A percentile compares a stretch with the other conserved stretches of the same genome.
Evolutionary conservation across 2,888 invertebrate species (phyloP).

Genomic region (Acleris sparsana): DNA sequence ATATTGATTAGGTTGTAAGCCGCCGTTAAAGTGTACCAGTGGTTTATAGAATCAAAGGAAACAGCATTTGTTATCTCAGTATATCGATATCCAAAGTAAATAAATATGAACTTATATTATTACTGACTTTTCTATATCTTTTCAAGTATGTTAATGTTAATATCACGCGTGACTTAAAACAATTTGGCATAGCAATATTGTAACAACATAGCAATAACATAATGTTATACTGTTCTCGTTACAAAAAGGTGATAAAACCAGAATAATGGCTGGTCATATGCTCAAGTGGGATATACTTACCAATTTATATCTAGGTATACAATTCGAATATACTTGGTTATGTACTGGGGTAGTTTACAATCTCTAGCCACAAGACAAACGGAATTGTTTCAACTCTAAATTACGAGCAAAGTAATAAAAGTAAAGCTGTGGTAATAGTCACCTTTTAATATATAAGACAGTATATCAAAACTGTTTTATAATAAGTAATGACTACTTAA

Average conservation of each 20-base stretch:
- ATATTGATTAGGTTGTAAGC: neutral
- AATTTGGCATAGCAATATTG: slow-evolving; percentile 41
- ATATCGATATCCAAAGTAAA: neutral
- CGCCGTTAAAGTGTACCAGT: neutral
- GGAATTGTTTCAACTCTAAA: too few species aligned
- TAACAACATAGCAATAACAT: neutral
- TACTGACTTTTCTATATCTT: slow-evolving; percentile 2
- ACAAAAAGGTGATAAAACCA: too few species aligned
- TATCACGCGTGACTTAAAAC: slow-evolving; percentile 35
- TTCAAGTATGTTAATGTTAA: slow-evolving; percentile 17
- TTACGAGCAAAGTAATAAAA: too few species aligned
- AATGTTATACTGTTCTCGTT: too few species aligned
- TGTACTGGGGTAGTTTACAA: too few species aligned
- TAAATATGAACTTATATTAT: neutral
- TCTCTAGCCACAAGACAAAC: too few species aligned
- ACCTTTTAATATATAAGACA: too few species aligned
- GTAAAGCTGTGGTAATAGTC: too few species aligned
- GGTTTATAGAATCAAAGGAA: neutral
- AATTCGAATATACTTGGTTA: neutral
- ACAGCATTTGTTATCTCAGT: neutral
- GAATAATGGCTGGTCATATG: too few species aligned
- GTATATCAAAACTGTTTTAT: too few species aligned
- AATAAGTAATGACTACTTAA: neutral
- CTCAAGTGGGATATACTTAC: too few species aligned
- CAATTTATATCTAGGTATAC: neutral